A percentile compares a stretch with the other conserved stretches of the same genome.
These are phyloP conservation scores for Apantesis nais DNA, from an alignment of 2,888 invertebrate species.

Conservation along the genomic window DNA sequence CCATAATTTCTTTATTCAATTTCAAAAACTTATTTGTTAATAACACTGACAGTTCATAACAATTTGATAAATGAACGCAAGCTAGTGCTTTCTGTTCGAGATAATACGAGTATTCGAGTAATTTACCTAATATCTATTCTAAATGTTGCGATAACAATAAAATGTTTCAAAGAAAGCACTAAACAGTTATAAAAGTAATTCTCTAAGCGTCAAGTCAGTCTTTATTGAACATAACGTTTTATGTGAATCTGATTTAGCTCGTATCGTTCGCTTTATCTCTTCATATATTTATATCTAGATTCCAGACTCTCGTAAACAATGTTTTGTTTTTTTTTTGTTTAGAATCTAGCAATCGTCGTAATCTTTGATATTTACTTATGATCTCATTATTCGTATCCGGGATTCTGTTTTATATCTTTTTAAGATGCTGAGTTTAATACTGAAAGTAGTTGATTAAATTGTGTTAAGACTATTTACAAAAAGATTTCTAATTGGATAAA, in stretches of 20 bases:
- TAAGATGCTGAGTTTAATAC: background rate
- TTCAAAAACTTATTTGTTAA: too few species aligned
- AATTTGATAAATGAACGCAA: background rate
- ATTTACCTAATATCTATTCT: background rate
- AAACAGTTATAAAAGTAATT: constrained; percentile 21
- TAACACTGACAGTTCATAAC: too few species aligned
- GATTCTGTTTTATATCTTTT: background rate
- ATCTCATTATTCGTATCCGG: background rate
- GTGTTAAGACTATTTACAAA: background rate
- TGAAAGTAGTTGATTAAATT: background rate
- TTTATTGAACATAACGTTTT: constrained; percentile 31
- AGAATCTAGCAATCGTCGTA: background rate
- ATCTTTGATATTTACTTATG: constrained; percentile 1
- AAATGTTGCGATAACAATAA: constrained; percentile 7
- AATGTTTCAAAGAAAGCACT: constrained; percentile 18
- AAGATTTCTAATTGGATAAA: background rate
- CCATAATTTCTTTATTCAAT: background rate
- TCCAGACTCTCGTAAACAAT: background rate
- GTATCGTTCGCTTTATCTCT: constrained; percentile 8
- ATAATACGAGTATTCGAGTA: background rate
- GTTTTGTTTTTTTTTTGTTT: background rate
- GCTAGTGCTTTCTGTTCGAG: background rate
- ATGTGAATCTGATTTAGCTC: constrained; percentile 29
- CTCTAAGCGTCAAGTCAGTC: constrained; percentile 21
- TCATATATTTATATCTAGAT: constrained; percentile 5